Conservation (phyloP, 2,797 vertebrate genomes). For the Pseudopleuronectes americanus region DNA sequence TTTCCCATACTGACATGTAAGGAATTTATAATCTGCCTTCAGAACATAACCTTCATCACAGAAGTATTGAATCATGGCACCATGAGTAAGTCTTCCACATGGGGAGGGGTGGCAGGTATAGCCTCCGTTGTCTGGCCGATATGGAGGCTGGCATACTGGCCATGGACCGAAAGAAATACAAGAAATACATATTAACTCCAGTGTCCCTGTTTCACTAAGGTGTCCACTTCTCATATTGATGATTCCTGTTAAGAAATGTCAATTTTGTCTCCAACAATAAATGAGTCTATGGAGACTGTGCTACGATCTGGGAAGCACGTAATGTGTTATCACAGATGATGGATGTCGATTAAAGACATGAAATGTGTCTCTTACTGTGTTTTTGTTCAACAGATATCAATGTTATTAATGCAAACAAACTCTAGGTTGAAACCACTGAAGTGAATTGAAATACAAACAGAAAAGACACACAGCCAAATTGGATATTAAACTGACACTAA, state of each 20-base stretch:
- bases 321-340: too few species aligned
- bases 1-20: constrained; percentile 91
- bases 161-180: constrained; percentile 26
- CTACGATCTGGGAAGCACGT: too few species aligned
- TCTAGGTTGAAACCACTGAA: background rate
- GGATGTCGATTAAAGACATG: too few species aligned
- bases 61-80: constrained; percentile 92
- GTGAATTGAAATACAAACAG: background rate
- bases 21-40: constrained; percentile 92
- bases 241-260: too few species aligned
- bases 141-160: constrained; percentile 89
- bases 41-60: constrained; percentile 92
- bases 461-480: background rate
- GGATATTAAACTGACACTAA: background rate
- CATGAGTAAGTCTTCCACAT: constrained; percentile 87
- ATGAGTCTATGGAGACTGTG: too few species aligned
- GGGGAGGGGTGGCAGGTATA: constrained; percentile 92
- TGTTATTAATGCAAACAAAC: too few species aligned
- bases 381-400: too few species aligned
- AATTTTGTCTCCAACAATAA: too few species aligned
- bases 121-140: constrained; percentile 91
- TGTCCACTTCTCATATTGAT: background rate
- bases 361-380: too few species aligned
- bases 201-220: too few species aligned
- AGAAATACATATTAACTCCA: constrained; percentile 4